Evolutionary conservation across 23 tunicate species (phyloP), one percentile per base, ranked within the genome.

Genomic region (Diplosoma virens): DNA sequence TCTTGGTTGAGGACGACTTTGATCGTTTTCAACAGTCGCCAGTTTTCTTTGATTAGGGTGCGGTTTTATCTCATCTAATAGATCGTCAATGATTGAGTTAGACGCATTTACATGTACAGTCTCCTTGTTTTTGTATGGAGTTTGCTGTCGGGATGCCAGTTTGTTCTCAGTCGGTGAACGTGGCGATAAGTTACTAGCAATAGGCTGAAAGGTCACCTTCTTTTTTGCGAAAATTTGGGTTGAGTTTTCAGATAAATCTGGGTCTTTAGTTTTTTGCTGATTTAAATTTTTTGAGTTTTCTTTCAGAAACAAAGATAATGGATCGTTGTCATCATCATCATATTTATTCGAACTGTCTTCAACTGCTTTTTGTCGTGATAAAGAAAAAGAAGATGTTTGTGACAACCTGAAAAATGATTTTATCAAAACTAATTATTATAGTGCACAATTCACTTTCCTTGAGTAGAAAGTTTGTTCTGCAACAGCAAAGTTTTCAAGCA

Each of bases 21-120:
- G n/a, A 46, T 66, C 64, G 2, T 37, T 73, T 4, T 55, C 66
- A 35, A 48, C 73, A 21, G 33, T 2, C 1, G 55, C 66, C 37
- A 50, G 31, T 21, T 75, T 81, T 74, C 94, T 81, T 48, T 86
- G 94, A 36, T 53, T 76, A 21, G 94, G 78, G 26, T 31, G 74
- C 35, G 94, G 94, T 87, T 80, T 66, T 1, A 58, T 16, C 50
- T 36, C 60, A 31, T 69, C 79, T 37, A 79, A 32, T 23, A 85
- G 22, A 28, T 79, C 66, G 37, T 85, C 91, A 16, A 78, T 70
- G 1, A 69, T 47, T 3, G 91, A 85, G 1, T 85, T 75, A 26
- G 91, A 79, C 21, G 52, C n/a, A n/a, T n/a, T n/a, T n/a, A n/a
- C n/a, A n/a, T n/a, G n/a, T n/a, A n/a, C n/a, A n/a, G 50, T 41